Evolutionary conservation across 2,797 vertebrate species (phyloP).

Genomic region (Gadopsis bispinosus): DNA sequence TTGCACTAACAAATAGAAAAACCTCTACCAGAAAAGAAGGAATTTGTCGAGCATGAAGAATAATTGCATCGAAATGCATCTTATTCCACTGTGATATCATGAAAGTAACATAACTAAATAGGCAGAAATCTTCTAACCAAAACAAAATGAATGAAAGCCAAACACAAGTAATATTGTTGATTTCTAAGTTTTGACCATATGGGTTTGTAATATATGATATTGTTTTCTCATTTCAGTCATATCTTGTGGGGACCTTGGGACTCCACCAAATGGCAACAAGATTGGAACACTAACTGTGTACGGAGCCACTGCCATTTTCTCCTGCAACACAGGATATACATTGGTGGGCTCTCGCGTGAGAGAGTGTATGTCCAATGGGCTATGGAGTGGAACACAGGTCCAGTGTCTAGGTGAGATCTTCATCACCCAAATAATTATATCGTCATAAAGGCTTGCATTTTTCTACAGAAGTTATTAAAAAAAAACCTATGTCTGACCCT

Average conservation of each 20-base stretch:
- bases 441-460: neutral
- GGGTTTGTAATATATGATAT: conserved; percentile 8
- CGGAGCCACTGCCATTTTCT: conserved; percentile 97
- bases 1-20: neutral
- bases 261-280: conserved; percentile 95
- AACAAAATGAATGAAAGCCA: conserved; percentile 30
- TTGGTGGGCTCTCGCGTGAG: conserved; percentile 95
- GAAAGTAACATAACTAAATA: conserved; percentile 5
- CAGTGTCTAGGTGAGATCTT: conserved; percentile 91
- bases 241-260: conserved; percentile 94
- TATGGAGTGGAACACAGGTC: conserved; percentile 97
- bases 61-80: conserved; percentile 23
- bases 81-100: conserved; percentile 34
- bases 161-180: conserved; percentile 20
- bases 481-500: neutral
- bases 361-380: conserved; percentile 97
- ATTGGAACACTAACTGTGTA: conserved; percentile 95
- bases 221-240: conserved; percentile 87
- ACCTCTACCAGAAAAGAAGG: neutral
- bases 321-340: conserved; percentile 97
- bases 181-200: conserved; percentile 21
- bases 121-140: conserved; percentile 12
- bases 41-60: conserved; percentile 30
- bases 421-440: neutral
- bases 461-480: neutral